Conservation (phyloP, 92 coral and sea anemone species). For the Desmophyllum pertusum region DNA sequence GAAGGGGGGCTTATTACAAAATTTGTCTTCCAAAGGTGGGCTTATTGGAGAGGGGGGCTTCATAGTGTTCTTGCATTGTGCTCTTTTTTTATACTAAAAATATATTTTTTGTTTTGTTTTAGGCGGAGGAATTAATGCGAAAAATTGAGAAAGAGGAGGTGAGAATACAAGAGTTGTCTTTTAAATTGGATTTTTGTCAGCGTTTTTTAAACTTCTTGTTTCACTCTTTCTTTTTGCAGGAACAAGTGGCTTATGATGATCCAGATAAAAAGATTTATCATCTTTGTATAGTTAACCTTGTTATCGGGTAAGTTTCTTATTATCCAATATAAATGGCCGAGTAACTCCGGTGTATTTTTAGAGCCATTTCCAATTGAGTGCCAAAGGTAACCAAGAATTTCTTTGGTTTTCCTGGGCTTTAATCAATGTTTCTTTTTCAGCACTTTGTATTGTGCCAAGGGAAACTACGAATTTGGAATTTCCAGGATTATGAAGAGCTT, state of each 20-base stretch:
- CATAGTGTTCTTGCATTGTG: neutral
- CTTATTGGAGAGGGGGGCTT: no score
- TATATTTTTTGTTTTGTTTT: neutral
- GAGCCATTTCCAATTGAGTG: no score
- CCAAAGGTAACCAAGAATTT: no score
- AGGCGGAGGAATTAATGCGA: conserved; percentile 99
- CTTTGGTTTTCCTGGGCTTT: neutral
- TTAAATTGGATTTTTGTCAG: neutral
- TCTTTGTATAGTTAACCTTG: conserved; percentile 92
- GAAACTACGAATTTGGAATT: conserved; percentile 98
- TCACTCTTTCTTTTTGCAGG: conserved; percentile 51
- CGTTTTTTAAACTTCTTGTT: neutral
- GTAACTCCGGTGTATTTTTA: no score
- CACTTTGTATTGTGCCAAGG: conserved; percentile 93
- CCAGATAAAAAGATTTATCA: conserved; percentile 98
- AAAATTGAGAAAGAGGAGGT: conserved; percentile 99
- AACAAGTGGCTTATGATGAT: conserved; percentile 98
- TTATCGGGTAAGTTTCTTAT: conserved; percentile 80
- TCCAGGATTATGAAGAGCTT: conserved; percentile 97
- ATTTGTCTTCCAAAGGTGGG: no score
- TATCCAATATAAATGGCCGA: neutral
- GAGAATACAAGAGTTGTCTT: neutral
- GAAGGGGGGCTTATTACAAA: no score
- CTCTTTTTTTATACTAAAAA: neutral
- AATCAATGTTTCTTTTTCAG: conserved; percentile 25